phyloP scores from a whole-genome alignment of 2,888 invertebrate genomes.

The Monopis laevigella region DNA sequence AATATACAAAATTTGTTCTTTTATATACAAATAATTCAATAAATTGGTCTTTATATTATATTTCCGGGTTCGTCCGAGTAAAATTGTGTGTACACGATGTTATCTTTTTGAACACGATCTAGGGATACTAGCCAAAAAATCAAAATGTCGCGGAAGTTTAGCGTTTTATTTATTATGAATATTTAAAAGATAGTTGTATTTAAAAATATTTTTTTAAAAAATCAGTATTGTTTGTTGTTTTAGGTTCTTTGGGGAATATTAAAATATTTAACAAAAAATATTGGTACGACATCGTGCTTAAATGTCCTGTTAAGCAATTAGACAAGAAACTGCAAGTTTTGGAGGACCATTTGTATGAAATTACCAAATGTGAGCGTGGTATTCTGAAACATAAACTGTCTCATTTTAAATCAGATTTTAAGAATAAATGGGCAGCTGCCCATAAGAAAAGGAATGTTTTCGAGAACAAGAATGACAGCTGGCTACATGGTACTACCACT shows the following conservation, averaged over 20 bases:
- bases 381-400: not conserved
- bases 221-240: no score
- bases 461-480: not conserved
- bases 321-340: conserved; percentile 1
- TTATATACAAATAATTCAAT: no score
- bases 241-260: not conserved
- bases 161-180: not conserved
- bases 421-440: not conserved
- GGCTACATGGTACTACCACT: not conserved
- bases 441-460: not conserved
- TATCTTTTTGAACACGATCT: no score
- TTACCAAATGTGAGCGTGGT: conserved; percentile 8
- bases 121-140: no score
- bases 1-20: no score
- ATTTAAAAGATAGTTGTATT: no score
- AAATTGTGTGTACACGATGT: no score
- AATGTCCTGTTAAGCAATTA: not conserved
- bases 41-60: no score
- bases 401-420: not conserved
- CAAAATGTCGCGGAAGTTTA: no score
- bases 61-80: no score
- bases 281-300: not conserved
- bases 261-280: conserved; percentile 2
- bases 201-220: no score
- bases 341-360: not conserved